Evolutionary conservation across 2,888 invertebrate genomes (phyloP).

Genomic region (Rhagium mordax): DNA sequence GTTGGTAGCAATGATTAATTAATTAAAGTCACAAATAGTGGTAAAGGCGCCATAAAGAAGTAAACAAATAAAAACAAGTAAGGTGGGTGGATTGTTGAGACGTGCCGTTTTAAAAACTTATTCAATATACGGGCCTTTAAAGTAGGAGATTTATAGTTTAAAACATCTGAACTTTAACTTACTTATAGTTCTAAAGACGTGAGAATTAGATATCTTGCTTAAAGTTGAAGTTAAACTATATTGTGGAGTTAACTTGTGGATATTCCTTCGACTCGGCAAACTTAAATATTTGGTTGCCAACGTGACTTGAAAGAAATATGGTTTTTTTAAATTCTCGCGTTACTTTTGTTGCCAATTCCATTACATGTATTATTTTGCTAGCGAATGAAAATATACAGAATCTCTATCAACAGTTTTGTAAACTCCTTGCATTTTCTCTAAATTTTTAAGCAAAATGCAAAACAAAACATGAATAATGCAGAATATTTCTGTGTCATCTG

Average conservation of each 20-base stretch:
- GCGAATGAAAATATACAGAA: neutral
- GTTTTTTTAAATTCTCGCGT: neutral
- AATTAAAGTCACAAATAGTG: neutral
- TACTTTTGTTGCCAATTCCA: neutral
- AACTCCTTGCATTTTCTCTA: too few species aligned
- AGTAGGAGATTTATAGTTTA: constrained; percentile 8
- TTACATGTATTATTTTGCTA: neutral
- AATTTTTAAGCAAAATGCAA: too few species aligned
- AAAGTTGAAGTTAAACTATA: constrained; percentile 8
- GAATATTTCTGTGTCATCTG: too few species aligned
- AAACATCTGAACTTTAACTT: constrained; percentile 13
- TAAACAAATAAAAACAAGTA: neutral
- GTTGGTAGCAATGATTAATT: neutral
- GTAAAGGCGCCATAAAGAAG: neutral
- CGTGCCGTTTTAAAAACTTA: neutral
- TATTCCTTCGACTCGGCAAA: neutral
- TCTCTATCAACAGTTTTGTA: too few species aligned
- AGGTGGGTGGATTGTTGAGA: neutral
- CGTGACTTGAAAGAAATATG: constrained; percentile 2
- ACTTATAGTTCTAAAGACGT: constrained; percentile 11
- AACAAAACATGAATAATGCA: too few species aligned
- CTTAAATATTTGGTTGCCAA: constrained; percentile 16
- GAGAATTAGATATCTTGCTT: constrained; percentile 13
- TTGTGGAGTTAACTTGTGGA: constrained; percentile 13
- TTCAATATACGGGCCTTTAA: neutral